Percentiles rank a stretch among this genome's conserved stretches.
Conservation (phyloP, 2,113 vertebrate species). For the Thamnophis sirtalis region DNA sequence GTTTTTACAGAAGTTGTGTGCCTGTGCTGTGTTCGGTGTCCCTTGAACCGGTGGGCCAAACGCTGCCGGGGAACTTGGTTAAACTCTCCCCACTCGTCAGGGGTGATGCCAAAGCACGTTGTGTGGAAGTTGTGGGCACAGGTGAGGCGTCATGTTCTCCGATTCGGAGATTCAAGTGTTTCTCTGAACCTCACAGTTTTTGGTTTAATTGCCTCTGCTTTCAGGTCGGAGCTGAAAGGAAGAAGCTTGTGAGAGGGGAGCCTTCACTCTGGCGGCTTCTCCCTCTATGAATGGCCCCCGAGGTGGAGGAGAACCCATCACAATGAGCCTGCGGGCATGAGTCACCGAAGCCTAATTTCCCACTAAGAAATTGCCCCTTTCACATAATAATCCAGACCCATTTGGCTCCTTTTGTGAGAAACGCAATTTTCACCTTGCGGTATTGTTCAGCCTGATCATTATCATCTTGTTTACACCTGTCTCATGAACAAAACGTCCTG, state of each 20-base stretch:
- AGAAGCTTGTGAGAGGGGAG: background rate
- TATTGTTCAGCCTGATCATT: constrained; percentile 50
- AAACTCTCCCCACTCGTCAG: rapidly evolving
- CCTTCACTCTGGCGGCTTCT: background rate
- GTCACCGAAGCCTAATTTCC: constrained; percentile 47
- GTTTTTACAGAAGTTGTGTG: background rate
- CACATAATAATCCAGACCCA: constrained; percentile 36
- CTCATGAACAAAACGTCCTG: constrained; percentile 43
- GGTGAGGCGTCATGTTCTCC: too few species aligned
- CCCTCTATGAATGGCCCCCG: constrained; percentile 21
- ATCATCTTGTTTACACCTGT: constrained; percentile 55
- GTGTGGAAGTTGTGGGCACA: background rate
- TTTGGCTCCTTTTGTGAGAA: constrained; percentile 46
- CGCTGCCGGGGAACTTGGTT: background rate
- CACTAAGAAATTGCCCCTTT: constrained; percentile 54
- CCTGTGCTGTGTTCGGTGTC: background rate
- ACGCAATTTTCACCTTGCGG: constrained; percentile 27
- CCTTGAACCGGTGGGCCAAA: background rate
- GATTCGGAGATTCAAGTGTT: background rate
- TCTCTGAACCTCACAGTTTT: rapidly evolving
- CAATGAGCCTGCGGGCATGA: constrained; percentile 21
- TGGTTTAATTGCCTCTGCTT: background rate
- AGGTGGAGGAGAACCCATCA: constrained; percentile 30
- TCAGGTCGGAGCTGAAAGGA: background rate
- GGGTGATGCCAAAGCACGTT: background rate